Percentiles rank a stretch among this genome's conserved stretches.
Evolutionary conservation across 2,797 vertebrate species (phyloP).

Genomic region (Falco rusticolus): DNA sequence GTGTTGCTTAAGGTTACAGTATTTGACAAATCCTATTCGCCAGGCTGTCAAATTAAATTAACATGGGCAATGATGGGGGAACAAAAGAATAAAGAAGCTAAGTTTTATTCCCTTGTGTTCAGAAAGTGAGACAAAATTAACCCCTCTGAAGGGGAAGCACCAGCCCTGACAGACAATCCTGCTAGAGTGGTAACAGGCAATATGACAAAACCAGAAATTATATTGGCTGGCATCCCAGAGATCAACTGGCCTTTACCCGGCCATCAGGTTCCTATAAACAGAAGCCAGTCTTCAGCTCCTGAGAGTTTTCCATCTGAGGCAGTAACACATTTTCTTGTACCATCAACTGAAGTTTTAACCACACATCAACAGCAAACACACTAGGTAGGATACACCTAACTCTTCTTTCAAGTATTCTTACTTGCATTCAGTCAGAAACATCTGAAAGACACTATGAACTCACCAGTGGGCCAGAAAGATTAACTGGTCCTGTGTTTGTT

Average conservation of each 20-base stretch:
- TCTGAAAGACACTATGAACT: neutral
- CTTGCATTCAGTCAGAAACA: neutral
- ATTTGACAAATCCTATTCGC: constrained; percentile 75
- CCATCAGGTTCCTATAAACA: neutral
- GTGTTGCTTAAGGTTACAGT: constrained; percentile 68
- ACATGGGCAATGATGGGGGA: constrained; percentile 6
- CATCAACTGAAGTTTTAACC: neutral
- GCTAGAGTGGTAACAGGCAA: neutral
- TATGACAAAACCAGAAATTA: neutral
- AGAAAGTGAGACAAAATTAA: constrained; percentile 33
- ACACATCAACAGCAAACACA: neutral
- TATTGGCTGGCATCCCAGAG: neutral
- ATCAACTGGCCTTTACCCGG: neutral
- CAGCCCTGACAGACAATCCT: neutral
- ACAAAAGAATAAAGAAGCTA: constrained; percentile 47
- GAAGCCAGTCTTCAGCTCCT: neutral
- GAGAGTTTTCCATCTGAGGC: neutral
- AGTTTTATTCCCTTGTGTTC: constrained; percentile 12
- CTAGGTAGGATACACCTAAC: neutral
- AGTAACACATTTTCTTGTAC: neutral
- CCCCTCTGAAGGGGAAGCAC: neutral
- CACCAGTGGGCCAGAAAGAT: neutral
- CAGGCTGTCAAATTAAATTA: constrained; percentile 76
- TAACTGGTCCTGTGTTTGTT: neutral
- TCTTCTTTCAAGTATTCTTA: neutral